Percentiles rank a stretch among this genome's conserved stretches.
Evolutionary conservation across 2,888 invertebrate species (phyloP).

Genomic region (Ophraella communa): DNA sequence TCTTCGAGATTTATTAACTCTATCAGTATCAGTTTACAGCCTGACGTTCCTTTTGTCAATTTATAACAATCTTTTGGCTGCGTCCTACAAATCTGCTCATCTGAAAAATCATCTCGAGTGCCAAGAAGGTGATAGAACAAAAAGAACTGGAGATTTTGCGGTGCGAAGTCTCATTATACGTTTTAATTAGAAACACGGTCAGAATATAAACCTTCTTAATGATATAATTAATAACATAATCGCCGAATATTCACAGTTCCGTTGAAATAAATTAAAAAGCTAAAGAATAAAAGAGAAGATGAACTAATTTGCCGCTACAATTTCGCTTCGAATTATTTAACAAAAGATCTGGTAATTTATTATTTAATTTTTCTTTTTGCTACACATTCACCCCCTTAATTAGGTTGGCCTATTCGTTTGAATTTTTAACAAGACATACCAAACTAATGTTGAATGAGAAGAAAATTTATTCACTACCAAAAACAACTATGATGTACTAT

Average conservation of each 20-base stretch:
- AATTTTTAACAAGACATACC: no score
- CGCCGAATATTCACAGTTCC: neutral
- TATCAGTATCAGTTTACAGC: conserved; percentile 49
- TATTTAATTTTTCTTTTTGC: no score
- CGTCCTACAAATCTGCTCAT: conserved; percentile 1
- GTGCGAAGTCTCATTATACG: neutral
- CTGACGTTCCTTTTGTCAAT: conserved; percentile 48
- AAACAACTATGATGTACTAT: no score
- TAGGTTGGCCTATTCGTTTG: no score
- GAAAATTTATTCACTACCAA: no score
- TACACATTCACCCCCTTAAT: no score
- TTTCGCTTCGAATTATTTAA: no score
- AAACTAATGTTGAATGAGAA: no score
- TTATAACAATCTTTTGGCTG: conserved; percentile 44
- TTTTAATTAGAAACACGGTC: neutral
- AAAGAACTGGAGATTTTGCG: neutral
- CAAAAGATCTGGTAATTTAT: no score
- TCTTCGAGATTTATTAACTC: conserved; percentile 54
- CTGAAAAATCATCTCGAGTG: conserved; percentile 3
- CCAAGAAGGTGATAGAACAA: conserved; percentile 3
- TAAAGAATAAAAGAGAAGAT: no score
- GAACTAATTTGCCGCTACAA: no score
- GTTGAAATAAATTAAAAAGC: no score
- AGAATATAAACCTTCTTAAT: neutral
- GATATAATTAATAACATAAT: neutral